Evolutionary conservation across 2,113 vertebrate genomes (phyloP), one percentile per base, ranked within the genome.

Genomic region (Larimichthys polyactis): DNA sequence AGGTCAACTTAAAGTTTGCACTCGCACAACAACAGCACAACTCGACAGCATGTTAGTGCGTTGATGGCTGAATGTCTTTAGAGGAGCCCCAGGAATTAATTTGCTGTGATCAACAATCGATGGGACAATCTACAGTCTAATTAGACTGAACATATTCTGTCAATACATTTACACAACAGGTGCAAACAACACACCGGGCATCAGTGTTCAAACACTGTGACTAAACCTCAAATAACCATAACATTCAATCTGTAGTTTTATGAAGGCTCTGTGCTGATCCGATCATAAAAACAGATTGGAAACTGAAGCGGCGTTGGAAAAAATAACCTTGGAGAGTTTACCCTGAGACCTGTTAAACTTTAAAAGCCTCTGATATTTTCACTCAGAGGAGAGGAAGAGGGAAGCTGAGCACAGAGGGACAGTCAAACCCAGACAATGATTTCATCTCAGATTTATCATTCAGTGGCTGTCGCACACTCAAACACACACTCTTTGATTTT

Each of bases 371-470:
- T 66, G 75, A 80, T 82, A 48, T 84, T 71, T 72, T 71, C 70
- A 72, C 4, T 32, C 11, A 5, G 64, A 79, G 75, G 24, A 67
- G 54, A 60, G 32, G 64, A 58, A 3, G 49, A 66, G 59, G 4
- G 7, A 48, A 10, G 43, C 40, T 0, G 46, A 74, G 81, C 51
- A n/a, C 83, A 83, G 83, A 65, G 73, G 77, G 74, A 75, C 65
- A n/a, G 74, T 57, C 71, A 57, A 71, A 79, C 62, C 22, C 48
- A 22, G 32, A 69, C 64, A 62, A 36, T 43, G 85, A 81, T 81
- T 79, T 84, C 71, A 81, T 75, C 71, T 83, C 60, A 12, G 5
- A 75, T 62, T 79, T 75, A 75, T 80, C 71, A 83, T 72, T 79
- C 80, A 63, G 11, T 11, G 4, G 58, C 51, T 6, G 79, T 55